Conservation (phyloP, 1,140 invertebrate genomes). For the Epicauta chinensis region DNA sequence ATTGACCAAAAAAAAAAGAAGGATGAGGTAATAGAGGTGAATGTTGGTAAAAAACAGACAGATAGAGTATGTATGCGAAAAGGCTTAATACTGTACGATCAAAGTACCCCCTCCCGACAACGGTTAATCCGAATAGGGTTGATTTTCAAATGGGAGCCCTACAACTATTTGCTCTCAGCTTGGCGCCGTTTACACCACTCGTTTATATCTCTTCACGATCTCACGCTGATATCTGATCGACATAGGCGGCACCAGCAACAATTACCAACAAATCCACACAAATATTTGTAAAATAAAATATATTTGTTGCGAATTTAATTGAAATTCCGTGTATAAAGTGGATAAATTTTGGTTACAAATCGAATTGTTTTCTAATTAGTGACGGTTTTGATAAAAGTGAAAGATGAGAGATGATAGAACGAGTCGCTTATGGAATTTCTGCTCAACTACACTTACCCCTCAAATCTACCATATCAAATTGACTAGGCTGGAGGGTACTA, state of each 20-base stretch:
- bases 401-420: background rate
- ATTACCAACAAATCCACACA: background rate
- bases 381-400: background rate
- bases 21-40: too few species aligned
- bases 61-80: conserved; percentile 12
- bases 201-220: conserved; percentile 30
- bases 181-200: conserved; percentile 35
- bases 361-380: too few species aligned
- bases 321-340: too few species aligned
- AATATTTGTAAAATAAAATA: too few species aligned
- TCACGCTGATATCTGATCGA: conserved; percentile 24
- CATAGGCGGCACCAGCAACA: background rate
- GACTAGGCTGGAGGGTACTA: conserved; percentile 14
- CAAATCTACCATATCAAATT: conserved; percentile 31
- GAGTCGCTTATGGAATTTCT: background rate
- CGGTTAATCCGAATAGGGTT: conserved; percentile 32
- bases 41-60: background rate
- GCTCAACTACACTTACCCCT: conserved; percentile 13
- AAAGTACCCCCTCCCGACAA: conserved; percentile 20
- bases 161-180: conserved; percentile 34
- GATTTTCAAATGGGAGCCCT: conserved; percentile 30
- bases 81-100: conserved; percentile 25
- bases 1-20: too few species aligned
- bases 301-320: too few species aligned
- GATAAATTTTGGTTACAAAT: too few species aligned